Conservation (phyloP, 2,797 vertebrate species). For the Hylomyscus alleni region DNA sequence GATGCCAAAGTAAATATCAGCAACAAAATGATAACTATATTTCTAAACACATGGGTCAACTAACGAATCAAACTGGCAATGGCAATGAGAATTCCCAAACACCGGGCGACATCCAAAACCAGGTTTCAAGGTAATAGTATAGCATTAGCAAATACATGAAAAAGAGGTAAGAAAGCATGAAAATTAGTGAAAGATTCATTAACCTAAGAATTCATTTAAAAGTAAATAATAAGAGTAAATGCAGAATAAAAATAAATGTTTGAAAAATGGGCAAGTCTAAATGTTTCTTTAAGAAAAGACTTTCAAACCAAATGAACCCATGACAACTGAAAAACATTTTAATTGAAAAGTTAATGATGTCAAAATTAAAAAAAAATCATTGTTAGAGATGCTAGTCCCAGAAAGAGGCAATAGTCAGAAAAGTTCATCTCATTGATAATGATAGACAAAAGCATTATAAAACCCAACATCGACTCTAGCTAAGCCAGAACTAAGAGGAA, state of each 20-base stretch:
- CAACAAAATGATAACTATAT: background rate
- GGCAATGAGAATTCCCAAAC: background rate
- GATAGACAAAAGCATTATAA: background rate
- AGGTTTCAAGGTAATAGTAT: background rate
- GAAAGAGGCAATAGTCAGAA: background rate
- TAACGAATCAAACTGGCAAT: background rate
- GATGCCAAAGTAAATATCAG: background rate
- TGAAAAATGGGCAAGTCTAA: conserved; percentile 1
- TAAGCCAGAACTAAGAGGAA: background rate
- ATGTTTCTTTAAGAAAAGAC: conserved; percentile 9
- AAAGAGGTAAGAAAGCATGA: background rate
- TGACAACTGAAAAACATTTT: background rate
- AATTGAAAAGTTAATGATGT: background rate
- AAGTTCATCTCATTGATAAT: background rate
- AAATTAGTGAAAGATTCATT: background rate
- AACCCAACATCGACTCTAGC: background rate
- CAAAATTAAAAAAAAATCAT: background rate
- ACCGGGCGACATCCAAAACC: background rate
- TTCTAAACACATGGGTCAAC: background rate
- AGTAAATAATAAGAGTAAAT: background rate
- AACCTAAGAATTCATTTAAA: background rate
- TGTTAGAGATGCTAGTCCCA: background rate
- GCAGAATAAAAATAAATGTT: background rate
- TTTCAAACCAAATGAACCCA: background rate
- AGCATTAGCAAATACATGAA: background rate